Conservation (phyloP, 2,888 invertebrate genomes). For the Pseudococcus longispinus region DNA sequence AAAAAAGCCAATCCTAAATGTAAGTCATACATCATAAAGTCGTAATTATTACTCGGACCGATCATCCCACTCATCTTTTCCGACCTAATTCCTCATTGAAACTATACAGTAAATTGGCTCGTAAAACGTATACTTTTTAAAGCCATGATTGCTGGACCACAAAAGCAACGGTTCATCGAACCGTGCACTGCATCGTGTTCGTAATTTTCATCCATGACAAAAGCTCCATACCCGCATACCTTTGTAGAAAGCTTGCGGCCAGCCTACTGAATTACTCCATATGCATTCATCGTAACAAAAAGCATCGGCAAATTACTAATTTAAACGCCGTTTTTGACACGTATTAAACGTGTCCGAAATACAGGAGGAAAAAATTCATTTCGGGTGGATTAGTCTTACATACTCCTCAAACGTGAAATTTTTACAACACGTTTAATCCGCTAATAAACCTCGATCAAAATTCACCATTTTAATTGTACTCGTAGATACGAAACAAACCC, state of each 20-base stretch:
- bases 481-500: not conserved
- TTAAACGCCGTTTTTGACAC: not conserved
- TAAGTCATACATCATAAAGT: not conserved
- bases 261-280: not conserved
- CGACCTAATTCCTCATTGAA: not conserved
- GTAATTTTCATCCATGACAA: not conserved
- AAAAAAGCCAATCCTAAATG: too few relatives aligned
- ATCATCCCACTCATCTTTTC: not conserved
- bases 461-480: slow-evolving; percentile 27
- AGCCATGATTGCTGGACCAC: not conserved
- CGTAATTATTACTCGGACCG: not conserved
- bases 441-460: not conserved
- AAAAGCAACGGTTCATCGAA: not conserved
- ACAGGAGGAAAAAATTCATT: not conserved
- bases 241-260: not conserved
- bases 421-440: not conserved
- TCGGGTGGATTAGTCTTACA: not conserved
- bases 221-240: too few relatives aligned
- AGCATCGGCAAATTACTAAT: not conserved
- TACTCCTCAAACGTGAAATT: not conserved
- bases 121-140: not conserved
- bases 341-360: not conserved
- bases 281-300: not conserved
- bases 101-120: not conserved
- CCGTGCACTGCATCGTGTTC: not conserved